Base-by-base conservation (phyloP, 2,797 vertebrate species). In the Amblyopsis hoosieri region DNA sequence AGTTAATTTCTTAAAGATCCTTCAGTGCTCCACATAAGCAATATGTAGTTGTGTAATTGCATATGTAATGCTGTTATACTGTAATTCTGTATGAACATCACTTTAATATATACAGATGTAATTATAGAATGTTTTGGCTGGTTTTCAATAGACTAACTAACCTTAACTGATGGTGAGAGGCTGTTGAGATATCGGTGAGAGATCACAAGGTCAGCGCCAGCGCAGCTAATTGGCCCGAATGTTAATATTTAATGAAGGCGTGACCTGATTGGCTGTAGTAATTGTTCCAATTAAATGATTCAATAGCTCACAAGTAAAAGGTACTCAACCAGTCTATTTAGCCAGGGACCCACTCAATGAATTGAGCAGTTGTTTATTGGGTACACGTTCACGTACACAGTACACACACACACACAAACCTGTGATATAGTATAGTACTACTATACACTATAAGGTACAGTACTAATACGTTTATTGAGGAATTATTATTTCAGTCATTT, bases 251-350 rank as follows among this genome's bases (percentile, higher is more conserved):
- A 85, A 90, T 85, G 68, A 72, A 67, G 70, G 56, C 66, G 75
- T 86, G 82, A 89, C 85, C 86, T 86, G 83, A 90, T 89, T 90
- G 83, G 83, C 70, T 87, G 68, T 85, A 86, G 86, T 89, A 90
- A 90, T 90, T 90, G 83, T 74, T 78, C 69, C 81, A 87, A 88
- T 90, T 89, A 78, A 90, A 92, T 87, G 81, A 90, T 87, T 92
- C 83, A 91, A 86, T 84, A 88, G 76, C 54, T 79, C 62, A 73
- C 54, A 76, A 72, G 57, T 57, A 69, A 60, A 67, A 50, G 31
- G 48, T 49, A 65, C 72, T 75, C 63, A 67, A 67, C n/a, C 33
- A 70, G 67, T 86, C 79, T 70, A 79, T 83, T 73, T 66, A 80
- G 37, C 75, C 71, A 71, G 62, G 73, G 71, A 69, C 57, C 56